Evolutionary conservation across 1,140 invertebrate species (phyloP).

Genomic region (Penaeus vannamei): DNA sequence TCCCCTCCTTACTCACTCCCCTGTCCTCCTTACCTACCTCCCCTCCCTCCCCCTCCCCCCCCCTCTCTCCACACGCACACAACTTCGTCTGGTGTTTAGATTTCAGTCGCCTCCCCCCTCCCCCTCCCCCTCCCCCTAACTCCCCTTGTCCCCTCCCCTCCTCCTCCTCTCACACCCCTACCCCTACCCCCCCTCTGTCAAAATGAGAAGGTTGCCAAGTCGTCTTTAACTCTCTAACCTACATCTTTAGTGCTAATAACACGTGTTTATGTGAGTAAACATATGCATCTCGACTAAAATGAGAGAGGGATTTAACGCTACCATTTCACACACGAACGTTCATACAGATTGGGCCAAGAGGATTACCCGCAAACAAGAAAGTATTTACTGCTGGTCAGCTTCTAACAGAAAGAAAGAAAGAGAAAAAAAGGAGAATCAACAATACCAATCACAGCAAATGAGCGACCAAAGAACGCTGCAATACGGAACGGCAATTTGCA

Average conservation of each 20-base stretch:
- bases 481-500: constrained; percentile 27
- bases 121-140: not conserved
- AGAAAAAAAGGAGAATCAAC: not conserved
- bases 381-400: no score
- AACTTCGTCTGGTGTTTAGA: not conserved
- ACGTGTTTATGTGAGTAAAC: constrained; percentile 11
- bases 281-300: not conserved
- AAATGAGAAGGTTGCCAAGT: constrained; percentile 60
- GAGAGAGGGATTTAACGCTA: not conserved
- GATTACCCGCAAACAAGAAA: no score
- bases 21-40: not conserved
- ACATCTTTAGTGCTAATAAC: constrained; percentile 45
- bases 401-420: not conserved
- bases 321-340: no score
- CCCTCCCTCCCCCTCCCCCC: not conserved
- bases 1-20: constrained; percentile 21
- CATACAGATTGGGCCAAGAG: no score
- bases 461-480: constrained; percentile 25
- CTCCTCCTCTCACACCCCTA: not conserved
- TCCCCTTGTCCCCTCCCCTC: not conserved
- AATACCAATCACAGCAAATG: not conserved
- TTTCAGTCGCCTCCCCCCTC: not conserved
- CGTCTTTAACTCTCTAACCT: constrained; percentile 25
- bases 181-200: constrained; percentile 40
- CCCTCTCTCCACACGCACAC: not conserved